Percentiles rank a stretch among this genome's conserved stretches.
These are phyloP conservation scores for Augochlorella aurata DNA, from an alignment of 2,888 invertebrate genomes.

Conservation along the genomic window DNA sequence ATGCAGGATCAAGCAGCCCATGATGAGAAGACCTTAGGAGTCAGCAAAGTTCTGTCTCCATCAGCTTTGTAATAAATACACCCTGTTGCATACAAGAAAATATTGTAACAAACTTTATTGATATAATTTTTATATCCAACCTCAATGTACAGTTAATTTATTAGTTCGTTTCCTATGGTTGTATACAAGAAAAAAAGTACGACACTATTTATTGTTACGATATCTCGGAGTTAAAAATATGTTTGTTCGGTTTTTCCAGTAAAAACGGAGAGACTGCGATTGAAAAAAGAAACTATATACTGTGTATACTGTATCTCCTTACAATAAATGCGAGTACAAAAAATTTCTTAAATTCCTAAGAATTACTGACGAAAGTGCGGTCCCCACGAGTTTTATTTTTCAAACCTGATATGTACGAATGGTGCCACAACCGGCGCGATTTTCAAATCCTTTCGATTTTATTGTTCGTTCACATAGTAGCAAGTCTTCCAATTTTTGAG, in stretches of 20 bases:
- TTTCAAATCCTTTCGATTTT: conserved; percentile 1
- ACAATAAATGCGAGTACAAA: conserved; percentile 61
- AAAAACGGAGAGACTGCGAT: conserved; percentile 27
- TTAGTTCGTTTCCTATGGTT: conserved; percentile 30
- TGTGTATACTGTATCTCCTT: conserved; percentile 48
- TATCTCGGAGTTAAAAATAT: conserved; percentile 36
- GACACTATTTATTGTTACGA: conserved; percentile 25
- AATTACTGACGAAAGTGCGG: conserved; percentile 15
- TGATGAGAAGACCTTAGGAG: conserved; percentile 79
- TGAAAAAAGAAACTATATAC: conserved; percentile 25
- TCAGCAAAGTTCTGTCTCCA: conserved; percentile 74
- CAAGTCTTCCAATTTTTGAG: not conserved
- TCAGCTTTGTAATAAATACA: conserved; percentile 60
- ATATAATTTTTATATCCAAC: conserved; percentile 1
- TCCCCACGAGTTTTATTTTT: not conserved
- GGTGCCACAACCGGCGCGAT: not conserved
- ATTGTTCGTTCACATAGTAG: not conserved
- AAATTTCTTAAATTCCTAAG: conserved; percentile 5
- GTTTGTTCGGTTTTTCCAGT: conserved; percentile 37
- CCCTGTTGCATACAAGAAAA: conserved; percentile 23
- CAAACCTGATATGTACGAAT: not conserved
- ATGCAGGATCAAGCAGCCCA: conserved; percentile 78
- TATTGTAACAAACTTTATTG: conserved; percentile 10
- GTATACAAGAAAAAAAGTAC: conserved; percentile 16
- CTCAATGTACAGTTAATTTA: conserved; percentile 30